Conservation (phyloP, 2,113 vertebrate genomes). For the Lonchura striata region DNA sequence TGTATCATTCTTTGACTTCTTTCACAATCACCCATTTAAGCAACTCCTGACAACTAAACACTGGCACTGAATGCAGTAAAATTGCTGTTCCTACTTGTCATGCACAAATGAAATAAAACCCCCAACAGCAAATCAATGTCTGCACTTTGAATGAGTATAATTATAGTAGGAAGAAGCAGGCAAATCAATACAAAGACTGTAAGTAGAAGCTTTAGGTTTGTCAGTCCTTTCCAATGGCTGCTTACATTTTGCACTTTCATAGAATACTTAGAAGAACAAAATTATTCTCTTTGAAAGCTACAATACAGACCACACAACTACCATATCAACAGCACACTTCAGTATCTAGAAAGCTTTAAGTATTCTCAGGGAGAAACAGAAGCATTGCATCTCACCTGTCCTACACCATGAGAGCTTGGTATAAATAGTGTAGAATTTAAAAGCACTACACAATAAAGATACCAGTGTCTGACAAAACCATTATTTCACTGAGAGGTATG, state of each 20-base stretch:
- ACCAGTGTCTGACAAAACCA: constrained; percentile 65
- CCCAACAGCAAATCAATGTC: neutral
- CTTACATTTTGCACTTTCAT: neutral
- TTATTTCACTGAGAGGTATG: constrained; percentile 68
- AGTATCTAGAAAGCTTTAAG: neutral
- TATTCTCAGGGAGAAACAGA: neutral
- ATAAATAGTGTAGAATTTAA: constrained; percentile 69
- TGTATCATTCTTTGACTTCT: neutral
- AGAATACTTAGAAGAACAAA: neutral
- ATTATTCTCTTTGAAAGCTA: neutral
- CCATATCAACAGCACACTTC: neutral
- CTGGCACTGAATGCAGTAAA: neutral
- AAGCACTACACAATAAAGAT: constrained; percentile 67
- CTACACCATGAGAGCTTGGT: constrained; percentile 15
- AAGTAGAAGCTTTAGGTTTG: neutral
- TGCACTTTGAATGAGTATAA: neutral
- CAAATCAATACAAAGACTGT: neutral
- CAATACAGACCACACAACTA: neutral
- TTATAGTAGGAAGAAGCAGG: neutral
- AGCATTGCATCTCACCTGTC: constrained; percentile 56
- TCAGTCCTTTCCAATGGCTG: neutral
- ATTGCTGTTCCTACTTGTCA: neutral
- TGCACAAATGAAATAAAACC: neutral
- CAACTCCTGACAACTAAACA: neutral
- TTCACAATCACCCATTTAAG: neutral